A percentile compares a stretch with the other conserved stretches of the same genome.
Evolutionary conservation across 2,888 invertebrate species (phyloP).

Genomic region (Pandemis heparana): DNA sequence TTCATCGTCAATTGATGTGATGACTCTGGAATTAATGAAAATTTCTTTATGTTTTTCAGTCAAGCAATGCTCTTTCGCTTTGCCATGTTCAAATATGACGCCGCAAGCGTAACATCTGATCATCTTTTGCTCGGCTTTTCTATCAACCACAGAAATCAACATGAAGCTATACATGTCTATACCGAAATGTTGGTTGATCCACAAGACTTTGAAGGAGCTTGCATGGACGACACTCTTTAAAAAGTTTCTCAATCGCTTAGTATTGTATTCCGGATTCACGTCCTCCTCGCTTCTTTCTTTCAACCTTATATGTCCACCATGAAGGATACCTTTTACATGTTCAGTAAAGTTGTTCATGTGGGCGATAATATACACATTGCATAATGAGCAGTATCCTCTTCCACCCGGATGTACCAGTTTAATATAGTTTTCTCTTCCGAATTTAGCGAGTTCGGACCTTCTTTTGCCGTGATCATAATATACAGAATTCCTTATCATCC

Average conservation of each 20-base stretch:
- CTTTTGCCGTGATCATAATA: constrained; percentile 63
- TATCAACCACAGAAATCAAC: constrained; percentile 50
- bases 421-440: constrained; percentile 60
- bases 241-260: constrained; percentile 44
- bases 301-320: constrained; percentile 59
- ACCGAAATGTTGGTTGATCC: constrained; percentile 52
- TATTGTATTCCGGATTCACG: constrained; percentile 44
- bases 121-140: constrained; percentile 49
- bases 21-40: constrained; percentile 52
- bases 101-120: constrained; percentile 65
- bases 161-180: constrained; percentile 55
- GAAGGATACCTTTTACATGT: constrained; percentile 60
- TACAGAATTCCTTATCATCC: no score
- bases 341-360: constrained; percentile 55
- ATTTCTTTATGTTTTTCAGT: constrained; percentile 55
- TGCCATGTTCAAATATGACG: constrained; percentile 46
- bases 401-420: constrained; percentile 64
- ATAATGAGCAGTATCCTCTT: constrained; percentile 64
- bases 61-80: constrained; percentile 56
- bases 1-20: constrained; percentile 50
- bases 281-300: constrained; percentile 50
- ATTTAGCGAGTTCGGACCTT: constrained; percentile 58
- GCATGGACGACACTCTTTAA: constrained; percentile 42
- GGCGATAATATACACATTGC: constrained; percentile 58
- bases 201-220: constrained; percentile 45